Evolutionary conservation across 1,140 invertebrate species (phyloP).

Genomic region (Onthophagus taurus): DNA sequence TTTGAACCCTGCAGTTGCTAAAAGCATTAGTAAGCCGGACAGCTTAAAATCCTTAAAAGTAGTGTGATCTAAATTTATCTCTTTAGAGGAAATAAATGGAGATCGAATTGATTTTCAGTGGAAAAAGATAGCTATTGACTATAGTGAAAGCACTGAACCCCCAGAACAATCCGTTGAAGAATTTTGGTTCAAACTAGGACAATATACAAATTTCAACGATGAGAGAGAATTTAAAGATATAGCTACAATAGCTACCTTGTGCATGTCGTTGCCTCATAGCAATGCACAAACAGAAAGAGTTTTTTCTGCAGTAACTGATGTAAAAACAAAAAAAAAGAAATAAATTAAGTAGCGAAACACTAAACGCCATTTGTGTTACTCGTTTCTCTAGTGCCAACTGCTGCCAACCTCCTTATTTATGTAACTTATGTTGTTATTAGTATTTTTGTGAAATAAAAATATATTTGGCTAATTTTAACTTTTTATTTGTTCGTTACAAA

Average conservation of each 20-base stretch:
- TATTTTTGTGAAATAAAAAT: too few species aligned
- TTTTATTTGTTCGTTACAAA: too few species aligned
- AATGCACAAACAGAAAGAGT: conserved; percentile 1
- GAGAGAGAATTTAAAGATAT: background rate
- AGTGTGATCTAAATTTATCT: background rate
- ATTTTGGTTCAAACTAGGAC: background rate
- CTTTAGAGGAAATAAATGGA: background rate
- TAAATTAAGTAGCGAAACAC: background rate
- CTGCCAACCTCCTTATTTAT: too few species aligned
- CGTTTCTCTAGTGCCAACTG: too few species aligned
- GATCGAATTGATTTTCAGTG: background rate
- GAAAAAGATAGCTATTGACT: background rate
- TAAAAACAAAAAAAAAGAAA: background rate
- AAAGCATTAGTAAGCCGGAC: background rate
- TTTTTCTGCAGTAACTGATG: background rate
- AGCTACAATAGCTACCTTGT: background rate
- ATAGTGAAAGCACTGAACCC: too few species aligned
- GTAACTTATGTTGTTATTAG: too few species aligned
- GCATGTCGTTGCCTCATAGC: background rate
- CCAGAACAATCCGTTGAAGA: too few species aligned
- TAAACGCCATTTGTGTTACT: too few species aligned
- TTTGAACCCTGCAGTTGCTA: background rate
- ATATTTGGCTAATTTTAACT: too few species aligned
- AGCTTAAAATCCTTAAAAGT: background rate
- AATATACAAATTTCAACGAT: background rate